Conservation (phyloP, 2,113 vertebrate genomes). For the Syngnathus floridae region DNA sequence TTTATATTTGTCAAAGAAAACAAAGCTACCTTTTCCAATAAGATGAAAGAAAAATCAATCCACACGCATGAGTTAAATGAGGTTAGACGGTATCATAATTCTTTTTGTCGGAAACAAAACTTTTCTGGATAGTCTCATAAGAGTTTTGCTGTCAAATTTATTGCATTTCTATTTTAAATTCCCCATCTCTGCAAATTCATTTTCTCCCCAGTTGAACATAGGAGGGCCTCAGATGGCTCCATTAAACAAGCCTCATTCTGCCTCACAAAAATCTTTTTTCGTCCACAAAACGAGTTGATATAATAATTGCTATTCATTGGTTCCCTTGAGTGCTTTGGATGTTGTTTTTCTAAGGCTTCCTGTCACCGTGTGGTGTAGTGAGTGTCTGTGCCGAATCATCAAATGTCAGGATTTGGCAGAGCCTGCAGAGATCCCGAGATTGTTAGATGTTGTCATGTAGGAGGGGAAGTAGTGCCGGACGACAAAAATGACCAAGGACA, state of each 20-base stretch:
- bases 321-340: background rate
- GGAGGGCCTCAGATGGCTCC: background rate
- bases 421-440: slow-evolving; percentile 24
- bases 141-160: background rate
- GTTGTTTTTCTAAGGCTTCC: background rate
- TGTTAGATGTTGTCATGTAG: slow-evolving; percentile 21
- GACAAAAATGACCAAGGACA: slow-evolving; percentile 22
- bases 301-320: background rate
- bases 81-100: background rate
- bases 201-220: background rate
- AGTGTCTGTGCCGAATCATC: slow-evolving; percentile 37
- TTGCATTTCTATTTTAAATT: background rate
- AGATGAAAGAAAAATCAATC: background rate
- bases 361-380: background rate
- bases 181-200: background rate
- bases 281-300: background rate
- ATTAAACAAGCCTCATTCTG: background rate
- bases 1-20: no score
- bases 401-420: slow-evolving; percentile 37
- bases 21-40: background rate
- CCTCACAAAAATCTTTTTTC: background rate
- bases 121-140: background rate
- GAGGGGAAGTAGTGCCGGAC: slow-evolving; percentile 40
- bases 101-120: background rate
- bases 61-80: background rate